These are phyloP conservation scores for Notoglanidium macrostoma DNA, from an alignment of 2,797 vertebrate genomes.

Conservation along the genomic window DNA sequence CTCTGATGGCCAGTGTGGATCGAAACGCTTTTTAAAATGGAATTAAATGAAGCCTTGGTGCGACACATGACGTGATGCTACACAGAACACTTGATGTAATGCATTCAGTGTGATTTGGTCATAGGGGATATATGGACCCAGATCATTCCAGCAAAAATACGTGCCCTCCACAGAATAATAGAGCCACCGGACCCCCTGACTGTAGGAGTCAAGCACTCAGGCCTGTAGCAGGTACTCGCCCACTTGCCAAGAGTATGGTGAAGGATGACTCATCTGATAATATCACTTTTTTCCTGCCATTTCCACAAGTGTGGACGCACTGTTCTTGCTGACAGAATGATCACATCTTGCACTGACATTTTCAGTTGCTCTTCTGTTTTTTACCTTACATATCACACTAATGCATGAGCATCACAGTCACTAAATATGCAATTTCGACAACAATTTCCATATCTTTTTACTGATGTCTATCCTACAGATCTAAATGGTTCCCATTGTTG, in stretches of 20 bases:
- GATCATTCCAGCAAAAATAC: slow-evolving; percentile 6
- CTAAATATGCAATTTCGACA: not conserved
- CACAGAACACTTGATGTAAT: not conserved
- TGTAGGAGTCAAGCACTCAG: slow-evolving; percentile 5
- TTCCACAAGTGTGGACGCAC: not conserved
- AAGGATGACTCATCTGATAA: slow-evolving; percentile 6
- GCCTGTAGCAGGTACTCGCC: not conserved
- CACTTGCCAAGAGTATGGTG: not conserved
- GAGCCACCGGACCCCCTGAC: not conserved
- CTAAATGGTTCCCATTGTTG: not conserved
- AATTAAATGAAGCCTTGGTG: not conserved
- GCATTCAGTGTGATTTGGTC: not conserved
- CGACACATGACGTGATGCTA: not conserved
- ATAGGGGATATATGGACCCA: not conserved
- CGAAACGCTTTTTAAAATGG: not conserved
- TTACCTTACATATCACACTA: no score
- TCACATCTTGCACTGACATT: not conserved
- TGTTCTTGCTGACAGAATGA: slow-evolving; percentile 15
- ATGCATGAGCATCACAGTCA: not conserved
- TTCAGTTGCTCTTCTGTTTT: not conserved
- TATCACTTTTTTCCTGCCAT: slow-evolving; percentile 1
- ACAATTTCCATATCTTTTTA: not conserved
- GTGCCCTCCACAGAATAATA: not conserved
- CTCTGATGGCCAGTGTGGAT: not conserved
- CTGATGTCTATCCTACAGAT: not conserved